Conservation (phyloP, 2,113 vertebrate genomes). For the Megalops atlanticus region DNA sequence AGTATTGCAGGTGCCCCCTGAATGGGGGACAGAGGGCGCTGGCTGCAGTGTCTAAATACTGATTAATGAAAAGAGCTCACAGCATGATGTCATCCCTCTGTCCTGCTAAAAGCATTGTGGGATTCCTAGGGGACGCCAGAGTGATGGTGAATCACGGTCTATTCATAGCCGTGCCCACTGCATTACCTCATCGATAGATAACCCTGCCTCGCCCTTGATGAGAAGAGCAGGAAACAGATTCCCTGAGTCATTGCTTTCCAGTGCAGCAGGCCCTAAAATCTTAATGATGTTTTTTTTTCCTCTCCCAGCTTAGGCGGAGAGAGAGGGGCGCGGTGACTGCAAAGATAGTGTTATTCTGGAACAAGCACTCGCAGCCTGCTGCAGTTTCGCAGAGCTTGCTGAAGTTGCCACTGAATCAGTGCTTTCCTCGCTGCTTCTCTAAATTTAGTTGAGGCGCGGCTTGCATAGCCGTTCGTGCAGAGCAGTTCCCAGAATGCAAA, state of each 20-base stretch:
- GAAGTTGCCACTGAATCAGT: neutral
- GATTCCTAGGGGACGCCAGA: neutral
- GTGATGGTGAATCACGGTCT: neutral
- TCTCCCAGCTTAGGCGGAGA: neutral
- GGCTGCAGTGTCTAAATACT: neutral
- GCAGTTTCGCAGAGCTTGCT: neutral
- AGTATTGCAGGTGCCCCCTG: neutral
- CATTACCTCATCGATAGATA: constrained; percentile 16
- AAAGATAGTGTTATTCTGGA: neutral
- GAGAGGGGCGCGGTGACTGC: neutral
- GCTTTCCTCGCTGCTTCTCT: neutral
- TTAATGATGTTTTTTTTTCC: neutral
- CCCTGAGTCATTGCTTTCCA: neutral
- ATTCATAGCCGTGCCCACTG: neutral
- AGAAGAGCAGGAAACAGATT: neutral
- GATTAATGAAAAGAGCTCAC: neutral
- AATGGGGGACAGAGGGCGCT: neutral
- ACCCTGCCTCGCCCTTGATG: neutral
- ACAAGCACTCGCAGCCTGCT: neutral
- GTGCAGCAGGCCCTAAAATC: neutral
- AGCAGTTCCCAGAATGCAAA: neutral
- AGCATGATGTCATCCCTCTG: neutral
- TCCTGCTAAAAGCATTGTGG: constrained; percentile 8
- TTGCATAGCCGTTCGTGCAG: neutral
- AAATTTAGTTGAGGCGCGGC: neutral